These are phyloP conservation scores for Samia ricini DNA, from an alignment of 1,140 invertebrate genomes.

Conservation along the genomic window DNA sequence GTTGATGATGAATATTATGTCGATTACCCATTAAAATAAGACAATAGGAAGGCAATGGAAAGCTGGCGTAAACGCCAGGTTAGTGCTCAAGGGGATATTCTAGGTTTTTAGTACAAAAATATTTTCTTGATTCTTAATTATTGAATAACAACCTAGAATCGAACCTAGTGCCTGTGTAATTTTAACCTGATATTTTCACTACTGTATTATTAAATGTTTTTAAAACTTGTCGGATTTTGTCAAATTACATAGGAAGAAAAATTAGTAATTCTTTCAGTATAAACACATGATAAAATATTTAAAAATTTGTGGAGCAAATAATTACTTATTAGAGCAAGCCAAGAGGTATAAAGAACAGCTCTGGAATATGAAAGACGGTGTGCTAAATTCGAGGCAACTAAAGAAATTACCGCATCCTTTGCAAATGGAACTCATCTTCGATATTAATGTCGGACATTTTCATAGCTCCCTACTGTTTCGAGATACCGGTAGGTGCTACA, in stretches of 20 bases:
- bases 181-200: neutral
- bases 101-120: too few species aligned
- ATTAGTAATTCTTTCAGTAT: constrained; percentile 35
- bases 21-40: too few species aligned
- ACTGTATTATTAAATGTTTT: too few species aligned
- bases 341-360: constrained; percentile 51
- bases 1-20: too few species aligned
- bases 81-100: too few species aligned
- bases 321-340: constrained; percentile 43
- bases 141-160: too few species aligned
- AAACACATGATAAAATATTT: constrained; percentile 60
- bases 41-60: too few species aligned
- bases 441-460: constrained; percentile 63
- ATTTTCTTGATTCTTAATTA: too few species aligned
- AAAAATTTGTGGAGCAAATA: constrained; percentile 41
- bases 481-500: constrained; percentile 41
- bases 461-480: constrained; percentile 55
- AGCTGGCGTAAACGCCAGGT: too few species aligned
- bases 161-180: too few species aligned
- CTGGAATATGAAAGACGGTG: constrained; percentile 62
- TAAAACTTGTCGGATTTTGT: too few species aligned
- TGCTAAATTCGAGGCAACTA: constrained; percentile 45
- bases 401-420: constrained; percentile 51
- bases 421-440: constrained; percentile 68
- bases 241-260: too few species aligned